Evolutionary conservation across 30 jellyfish, hydroid and myxozoan species (phyloP).

Genomic region (Rhopilema esculentum): DNA sequence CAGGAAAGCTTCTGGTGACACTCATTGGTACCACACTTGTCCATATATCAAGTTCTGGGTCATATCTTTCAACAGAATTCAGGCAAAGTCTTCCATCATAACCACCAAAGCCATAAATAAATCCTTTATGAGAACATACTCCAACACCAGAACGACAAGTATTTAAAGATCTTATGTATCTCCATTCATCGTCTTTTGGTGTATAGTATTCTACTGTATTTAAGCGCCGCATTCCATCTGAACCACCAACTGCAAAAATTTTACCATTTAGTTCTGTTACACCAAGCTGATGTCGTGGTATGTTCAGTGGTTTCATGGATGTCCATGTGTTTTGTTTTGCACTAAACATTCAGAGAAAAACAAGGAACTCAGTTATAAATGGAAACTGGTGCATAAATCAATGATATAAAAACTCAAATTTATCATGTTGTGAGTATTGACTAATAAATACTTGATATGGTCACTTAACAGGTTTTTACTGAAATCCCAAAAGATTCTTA

Average conservation of each 20-base stretch:
- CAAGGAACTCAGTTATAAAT: neutral
- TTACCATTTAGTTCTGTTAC: conserved; percentile 86
- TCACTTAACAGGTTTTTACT: too few species aligned
- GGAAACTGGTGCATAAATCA: too few species aligned
- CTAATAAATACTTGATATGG: too few species aligned
- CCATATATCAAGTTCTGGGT: conserved; percentile 88
- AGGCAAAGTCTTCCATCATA: conserved; percentile 94
- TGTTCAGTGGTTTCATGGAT: conserved; percentile 72
- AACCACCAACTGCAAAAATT: conserved; percentile 96
- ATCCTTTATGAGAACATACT: conserved; percentile 77
- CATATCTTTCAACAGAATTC: conserved; percentile 93
- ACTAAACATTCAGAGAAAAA: conserved; percentile 41
- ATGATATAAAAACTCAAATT: too few species aligned
- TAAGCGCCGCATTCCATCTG: conserved; percentile 86
- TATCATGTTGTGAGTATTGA: too few species aligned
- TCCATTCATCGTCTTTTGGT: conserved; percentile 77
- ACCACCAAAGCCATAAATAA: conserved; percentile 94
- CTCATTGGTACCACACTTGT: conserved; percentile 80
- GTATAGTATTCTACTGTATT: conserved; percentile 85
- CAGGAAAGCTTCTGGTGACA: conserved; percentile 96
- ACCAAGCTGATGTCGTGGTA: conserved; percentile 96
- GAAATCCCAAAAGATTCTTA: too few species aligned
- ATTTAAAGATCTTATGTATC: conserved; percentile 64
- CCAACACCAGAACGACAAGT: conserved; percentile 99
- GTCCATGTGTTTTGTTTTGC: conserved; percentile 78